phyloP scores from a whole-genome alignment of 2,113 vertebrate genomes.

The Silurus asotus region DNA sequence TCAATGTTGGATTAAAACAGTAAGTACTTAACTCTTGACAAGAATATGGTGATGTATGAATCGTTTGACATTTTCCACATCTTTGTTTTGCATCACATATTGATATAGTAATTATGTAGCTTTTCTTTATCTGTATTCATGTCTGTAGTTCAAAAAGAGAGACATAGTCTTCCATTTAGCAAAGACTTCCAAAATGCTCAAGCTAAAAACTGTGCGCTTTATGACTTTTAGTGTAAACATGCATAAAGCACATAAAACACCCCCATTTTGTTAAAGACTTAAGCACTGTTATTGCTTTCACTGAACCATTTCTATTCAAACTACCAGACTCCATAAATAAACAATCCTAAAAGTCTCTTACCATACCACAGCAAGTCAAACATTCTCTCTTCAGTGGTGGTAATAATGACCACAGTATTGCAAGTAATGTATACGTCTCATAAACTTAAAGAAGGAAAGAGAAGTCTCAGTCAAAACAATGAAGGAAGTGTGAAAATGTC shows the following conservation, averaged over 20 bases:
- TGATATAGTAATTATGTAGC: background rate
- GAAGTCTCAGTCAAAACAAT: background rate
- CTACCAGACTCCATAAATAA: slow-evolving; percentile 40
- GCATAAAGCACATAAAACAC: slow-evolving; percentile 22
- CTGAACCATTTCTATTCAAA: background rate
- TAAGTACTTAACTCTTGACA: background rate
- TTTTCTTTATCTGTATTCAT: background rate
- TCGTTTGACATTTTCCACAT: background rate
- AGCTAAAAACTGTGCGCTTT: background rate
- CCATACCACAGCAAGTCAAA: background rate
- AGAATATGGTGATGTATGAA: background rate
- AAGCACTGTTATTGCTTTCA: slow-evolving; percentile 28
- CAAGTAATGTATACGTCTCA: background rate
- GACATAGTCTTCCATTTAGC: background rate
- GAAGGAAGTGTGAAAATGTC: background rate
- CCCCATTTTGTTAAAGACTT: slow-evolving; percentile 38
- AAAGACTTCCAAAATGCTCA: background rate
- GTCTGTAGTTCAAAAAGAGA: slow-evolving; percentile 2
- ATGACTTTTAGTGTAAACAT: slow-evolving; percentile 31
- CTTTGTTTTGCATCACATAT: background rate
- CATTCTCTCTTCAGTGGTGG: background rate
- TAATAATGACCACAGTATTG: background rate
- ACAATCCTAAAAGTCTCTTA: background rate
- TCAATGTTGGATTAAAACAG: background rate
- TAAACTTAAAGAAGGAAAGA: background rate